Evolutionary conservation across 2,113 vertebrate genomes (phyloP).

Genomic region (Miniopterus natalensis): DNA sequence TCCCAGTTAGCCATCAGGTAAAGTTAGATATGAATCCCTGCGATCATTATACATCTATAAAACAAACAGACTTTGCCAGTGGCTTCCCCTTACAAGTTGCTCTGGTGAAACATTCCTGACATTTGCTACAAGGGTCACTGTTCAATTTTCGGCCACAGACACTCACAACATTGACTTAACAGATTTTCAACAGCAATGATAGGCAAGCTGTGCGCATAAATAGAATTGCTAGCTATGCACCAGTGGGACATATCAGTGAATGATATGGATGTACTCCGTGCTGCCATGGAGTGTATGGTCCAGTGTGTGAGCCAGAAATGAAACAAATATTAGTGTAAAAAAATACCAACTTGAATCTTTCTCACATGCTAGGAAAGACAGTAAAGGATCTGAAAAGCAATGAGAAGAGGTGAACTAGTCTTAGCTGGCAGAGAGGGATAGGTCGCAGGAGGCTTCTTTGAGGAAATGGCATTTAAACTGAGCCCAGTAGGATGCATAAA

Average conservation of each 20-base stretch:
- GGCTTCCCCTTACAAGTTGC: neutral
- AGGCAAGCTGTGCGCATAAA: neutral
- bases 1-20: neutral
- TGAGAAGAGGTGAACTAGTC: neutral
- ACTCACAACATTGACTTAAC: slow-evolving; percentile 11
- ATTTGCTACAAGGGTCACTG: neutral
- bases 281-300: neutral
- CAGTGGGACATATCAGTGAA: neutral
- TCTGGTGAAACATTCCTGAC: neutral
- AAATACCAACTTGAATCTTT: slow-evolving; percentile 6
- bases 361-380: neutral
- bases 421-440: neutral
- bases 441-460: neutral
- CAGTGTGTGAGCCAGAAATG: neutral
- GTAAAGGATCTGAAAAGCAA: neutral
- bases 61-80: neutral
- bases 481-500: neutral
- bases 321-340: slow-evolving; percentile 41
- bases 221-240: slow-evolving; percentile 40
- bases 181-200: slow-evolving; percentile 49
- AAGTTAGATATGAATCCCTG: neutral
- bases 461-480: slow-evolving; percentile 27
- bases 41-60: neutral
- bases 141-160: neutral
- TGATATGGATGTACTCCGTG: neutral